Conservation (phyloP, 23 tunicate species). For the Halocynthia aurantium region DNA sequence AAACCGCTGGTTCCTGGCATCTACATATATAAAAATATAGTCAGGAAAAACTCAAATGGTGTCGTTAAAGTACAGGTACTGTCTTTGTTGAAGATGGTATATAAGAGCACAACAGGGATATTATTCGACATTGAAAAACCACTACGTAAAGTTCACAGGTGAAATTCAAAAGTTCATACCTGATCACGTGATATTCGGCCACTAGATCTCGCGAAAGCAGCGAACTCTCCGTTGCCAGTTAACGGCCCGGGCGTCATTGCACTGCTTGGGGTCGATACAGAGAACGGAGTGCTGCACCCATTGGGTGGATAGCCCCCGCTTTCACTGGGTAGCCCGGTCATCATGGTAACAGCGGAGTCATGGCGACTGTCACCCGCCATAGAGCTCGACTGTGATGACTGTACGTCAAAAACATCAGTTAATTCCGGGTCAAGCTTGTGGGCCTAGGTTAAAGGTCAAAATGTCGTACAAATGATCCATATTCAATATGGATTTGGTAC, state of each 20-base stretch:
- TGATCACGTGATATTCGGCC: slow-evolving; percentile 16
- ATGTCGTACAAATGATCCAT: no score
- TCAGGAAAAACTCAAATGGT: no score
- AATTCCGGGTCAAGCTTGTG: neutral
- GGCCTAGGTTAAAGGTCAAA: neutral
- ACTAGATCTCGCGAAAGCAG: slow-evolving; percentile 11
- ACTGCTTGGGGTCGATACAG: slow-evolving; percentile 12
- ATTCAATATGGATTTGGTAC: no score
- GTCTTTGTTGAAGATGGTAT: no score
- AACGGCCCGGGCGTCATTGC: slow-evolving; percentile 13
- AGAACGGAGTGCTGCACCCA: slow-evolving; percentile 63
- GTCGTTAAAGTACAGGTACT: no score
- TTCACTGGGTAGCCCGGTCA: slow-evolving; percentile 63
- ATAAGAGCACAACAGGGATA: no score
- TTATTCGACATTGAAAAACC: no score
- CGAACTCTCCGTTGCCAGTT: neutral
- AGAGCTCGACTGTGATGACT: neutral
- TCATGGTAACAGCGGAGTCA: slow-evolving; percentile 61
- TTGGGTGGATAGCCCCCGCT: slow-evolving; percentile 47
- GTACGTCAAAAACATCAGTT: neutral
- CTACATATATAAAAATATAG: no score
- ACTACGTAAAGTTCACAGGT: no score
- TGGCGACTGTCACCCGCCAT: slow-evolving; percentile 28
- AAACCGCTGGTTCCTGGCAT: no score
- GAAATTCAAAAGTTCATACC: slow-evolving; percentile 18